Evolutionary conservation across 2,113 vertebrate species (phyloP).

Genomic region (Marmota monax): DNA sequence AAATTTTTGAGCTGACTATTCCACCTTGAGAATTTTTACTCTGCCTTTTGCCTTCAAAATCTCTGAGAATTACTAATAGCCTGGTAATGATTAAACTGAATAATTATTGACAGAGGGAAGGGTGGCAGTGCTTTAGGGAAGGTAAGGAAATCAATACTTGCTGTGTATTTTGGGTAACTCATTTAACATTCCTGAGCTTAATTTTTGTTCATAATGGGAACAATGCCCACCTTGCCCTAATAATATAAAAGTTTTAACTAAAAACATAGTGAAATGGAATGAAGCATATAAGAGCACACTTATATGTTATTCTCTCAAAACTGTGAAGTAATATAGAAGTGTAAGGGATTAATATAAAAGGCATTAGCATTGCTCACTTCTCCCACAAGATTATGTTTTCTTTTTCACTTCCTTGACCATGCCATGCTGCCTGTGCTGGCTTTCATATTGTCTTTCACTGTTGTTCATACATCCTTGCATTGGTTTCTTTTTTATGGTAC

Average conservation of each 20-base stretch:
- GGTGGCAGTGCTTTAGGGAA: not conserved
- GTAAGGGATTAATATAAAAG: not conserved
- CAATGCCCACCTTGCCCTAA: not conserved
- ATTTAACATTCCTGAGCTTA: conserved; percentile 21
- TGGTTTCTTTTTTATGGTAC: not conserved
- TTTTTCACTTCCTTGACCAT: not conserved
- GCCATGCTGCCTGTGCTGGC: not conserved
- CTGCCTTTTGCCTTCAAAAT: not conserved
- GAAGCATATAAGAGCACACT: not conserved
- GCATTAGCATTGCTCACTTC: not conserved
- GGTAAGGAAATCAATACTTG: conserved; percentile 7
- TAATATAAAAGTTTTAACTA: not conserved
- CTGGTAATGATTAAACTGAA: not conserved
- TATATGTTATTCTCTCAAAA: conserved; percentile 14
- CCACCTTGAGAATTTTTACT: not conserved
- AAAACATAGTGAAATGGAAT: not conserved
- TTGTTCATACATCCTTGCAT: not conserved
- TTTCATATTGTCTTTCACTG: not conserved
- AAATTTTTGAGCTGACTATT: conserved; percentile 50
- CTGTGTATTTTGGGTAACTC: not conserved
- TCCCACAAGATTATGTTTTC: not conserved
- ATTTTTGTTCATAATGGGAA: not conserved
- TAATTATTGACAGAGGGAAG: conserved; percentile 9
- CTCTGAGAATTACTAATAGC: not conserved
- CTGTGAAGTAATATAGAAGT: not conserved